Evolutionary conservation across 1,140 invertebrate genomes (phyloP).

Genomic region (Odontomachus brunneus): DNA sequence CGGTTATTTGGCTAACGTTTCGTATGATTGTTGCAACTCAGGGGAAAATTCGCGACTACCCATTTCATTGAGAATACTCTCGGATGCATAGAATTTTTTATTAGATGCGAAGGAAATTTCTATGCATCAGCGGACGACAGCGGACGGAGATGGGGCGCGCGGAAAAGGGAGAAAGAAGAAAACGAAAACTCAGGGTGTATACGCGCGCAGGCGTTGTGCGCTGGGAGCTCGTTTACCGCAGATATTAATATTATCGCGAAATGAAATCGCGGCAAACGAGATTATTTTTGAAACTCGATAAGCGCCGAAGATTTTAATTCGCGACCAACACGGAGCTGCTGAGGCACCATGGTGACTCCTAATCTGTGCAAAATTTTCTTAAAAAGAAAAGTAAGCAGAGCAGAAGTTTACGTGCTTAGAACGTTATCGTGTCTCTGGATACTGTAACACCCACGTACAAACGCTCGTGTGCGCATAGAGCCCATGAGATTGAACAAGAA

Average conservation of each 20-base stretch:
- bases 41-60: slow-evolving; percentile 13
- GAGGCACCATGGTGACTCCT: slow-evolving; percentile 3
- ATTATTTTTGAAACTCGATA: slow-evolving; percentile 55
- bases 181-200: slow-evolving; percentile 33
- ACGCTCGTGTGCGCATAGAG: too few species aligned
- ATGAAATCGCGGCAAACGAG: slow-evolving; percentile 44
- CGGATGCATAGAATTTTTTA: slow-evolving; percentile 69
- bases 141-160: slow-evolving; percentile 20
- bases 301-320: slow-evolving; percentile 48
- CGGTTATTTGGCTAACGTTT: slow-evolving; percentile 39
- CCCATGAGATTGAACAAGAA: too few species aligned
- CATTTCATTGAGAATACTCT: slow-evolving; percentile 57
- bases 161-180: neutral
- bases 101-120: slow-evolving; percentile 64
- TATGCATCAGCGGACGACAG: slow-evolving; percentile 60
- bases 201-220: neutral
- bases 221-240: slow-evolving; percentile 36
- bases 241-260: slow-evolving; percentile 59
- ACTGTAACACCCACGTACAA: too few species aligned
- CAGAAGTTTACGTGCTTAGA: too few species aligned
- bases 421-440: too few species aligned
- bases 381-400: too few species aligned
- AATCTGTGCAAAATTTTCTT: neutral
- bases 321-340: slow-evolving; percentile 31
- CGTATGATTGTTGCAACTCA: slow-evolving; percentile 38